Evolutionary conservation across 2,113 vertebrate species (phyloP), one percentile per base, ranked within the genome.

Genomic region (Proteles cristata): DNA sequence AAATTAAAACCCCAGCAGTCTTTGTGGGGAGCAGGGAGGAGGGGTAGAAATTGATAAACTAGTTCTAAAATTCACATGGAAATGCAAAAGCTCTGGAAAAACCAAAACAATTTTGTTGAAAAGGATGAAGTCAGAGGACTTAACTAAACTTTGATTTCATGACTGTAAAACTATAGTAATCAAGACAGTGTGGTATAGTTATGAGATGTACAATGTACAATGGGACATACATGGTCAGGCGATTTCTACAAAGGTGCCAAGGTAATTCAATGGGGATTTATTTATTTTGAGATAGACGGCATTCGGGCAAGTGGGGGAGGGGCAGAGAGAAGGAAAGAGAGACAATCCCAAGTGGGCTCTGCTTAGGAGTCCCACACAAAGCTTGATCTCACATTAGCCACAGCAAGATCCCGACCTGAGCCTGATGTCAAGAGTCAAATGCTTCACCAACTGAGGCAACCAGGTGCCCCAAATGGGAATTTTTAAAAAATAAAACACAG

Each of bases 1-100:
- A 79, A 79, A 73, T 68, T 21, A 91, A 84, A 81, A 93, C 74
- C 7, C 15, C n/a, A 77, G 45, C 45, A 93, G 23, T 3, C 0
- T 45, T 66, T 85, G 43, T 45, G 80, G 31, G 31, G 26, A 4
- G 33, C 6, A 16, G 8, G 43, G n/a, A 61, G 14, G 12, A 8
- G 31, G 2, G 4, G 1, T 87, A 69, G 31, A 92, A 93, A 92
- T 82, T 74, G 28, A 28, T 5, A 93, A 91, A 6, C 26, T 88
- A 14, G 93, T 81, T 66, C 39, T 84, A 92, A 94, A 94, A 90
- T 84, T 76, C 66, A 45, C 80, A 39, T 48, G 10, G 7, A 97
- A 96, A 68, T 48, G 11, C 33, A 69, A 95, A 96, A 76, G 8
- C 50, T 25, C 39, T 76, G 31, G 12, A 83, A 45, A 33, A 74